phyloP scores from a whole-genome alignment of 2,797 vertebrate genomes.

The Hypotaenidia philippensis region DNA sequence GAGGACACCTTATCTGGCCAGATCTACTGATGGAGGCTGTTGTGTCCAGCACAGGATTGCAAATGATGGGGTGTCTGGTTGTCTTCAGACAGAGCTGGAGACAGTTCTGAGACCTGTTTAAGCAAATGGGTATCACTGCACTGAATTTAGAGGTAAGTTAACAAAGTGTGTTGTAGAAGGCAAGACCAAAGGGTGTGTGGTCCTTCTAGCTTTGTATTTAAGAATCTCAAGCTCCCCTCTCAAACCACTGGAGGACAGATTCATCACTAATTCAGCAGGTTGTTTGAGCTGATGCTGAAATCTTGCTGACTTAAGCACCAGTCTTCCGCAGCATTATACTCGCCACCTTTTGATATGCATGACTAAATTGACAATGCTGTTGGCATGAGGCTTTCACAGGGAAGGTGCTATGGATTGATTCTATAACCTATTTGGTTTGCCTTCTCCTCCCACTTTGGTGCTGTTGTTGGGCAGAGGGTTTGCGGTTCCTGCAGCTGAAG shows the following conservation, averaged over 20 bases:
- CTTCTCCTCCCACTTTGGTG: fast-evolving
- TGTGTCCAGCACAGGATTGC: neutral
- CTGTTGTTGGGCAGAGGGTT: neutral
- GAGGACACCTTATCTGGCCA: neutral
- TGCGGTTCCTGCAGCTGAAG: neutral
- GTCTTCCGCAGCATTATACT: neutral
- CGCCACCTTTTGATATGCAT: neutral
- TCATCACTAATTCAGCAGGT: neutral
- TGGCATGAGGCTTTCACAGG: fast-evolving
- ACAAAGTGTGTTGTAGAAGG: neutral
- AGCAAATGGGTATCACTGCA: neutral
- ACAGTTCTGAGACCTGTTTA: neutral
- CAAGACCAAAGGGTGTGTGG: neutral
- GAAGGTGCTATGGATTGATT: neutral
- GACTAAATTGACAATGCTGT: neutral
- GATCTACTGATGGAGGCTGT: neutral
- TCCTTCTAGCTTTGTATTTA: neutral
- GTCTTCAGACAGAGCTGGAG: neutral
- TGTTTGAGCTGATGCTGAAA: neutral
- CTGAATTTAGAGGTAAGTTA: neutral
- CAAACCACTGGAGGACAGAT: neutral
- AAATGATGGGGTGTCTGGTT: neutral
- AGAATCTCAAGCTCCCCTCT: neutral
- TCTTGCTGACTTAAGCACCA: neutral
- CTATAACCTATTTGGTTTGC: neutral